Base-by-base conservation (phyloP, 1,140 invertebrate genomes). In the Cotesia typhae region DNA sequence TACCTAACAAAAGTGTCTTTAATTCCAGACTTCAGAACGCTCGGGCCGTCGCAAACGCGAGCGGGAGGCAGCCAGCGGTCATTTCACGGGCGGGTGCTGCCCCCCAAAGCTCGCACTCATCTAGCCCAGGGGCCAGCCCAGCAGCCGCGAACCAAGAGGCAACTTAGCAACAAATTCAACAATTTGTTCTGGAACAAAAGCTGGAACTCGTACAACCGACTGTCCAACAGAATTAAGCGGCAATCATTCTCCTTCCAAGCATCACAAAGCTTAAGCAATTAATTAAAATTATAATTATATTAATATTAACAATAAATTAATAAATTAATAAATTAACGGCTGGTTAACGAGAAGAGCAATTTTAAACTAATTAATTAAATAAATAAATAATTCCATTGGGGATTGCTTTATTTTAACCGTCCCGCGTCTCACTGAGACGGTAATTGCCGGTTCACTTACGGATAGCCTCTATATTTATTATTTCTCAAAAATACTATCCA, bases 71-170 rank as follows among this genome's bases (percentile, higher is more conserved):
- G 82, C 83, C 67, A 83, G 83, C 72, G 81, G 80, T 53, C 85
- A 86, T 77, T 86, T 87, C 80, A 80, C 83, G 81, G 82, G 84
- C 57, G 86, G 86, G 76, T 87, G 86, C 75, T 87, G 86, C 63
- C 86, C 86, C 67, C 86, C 86, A 80, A 87, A 87, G 76, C 86
- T 87, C 80, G 86, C 86, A 77, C 85, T 87, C 80, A 87, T 87
- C 84, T 87, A 87, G 86, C 86, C 84, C 83, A 87, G 85, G 84
- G 80, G 81, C 79, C 83, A 84, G 82, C 80, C 78, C 81, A 82
- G 84, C 81, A 84, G 82, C 80, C 81, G 83, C 74, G 83, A 85
- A 76, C 74, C 78, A 74, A 82, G 83, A 82, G 75, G 78, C 80
- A 80, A 82, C 79, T 70, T 84, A 84, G 76, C 80, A 9, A 74